Conservation (phyloP, 37 sponge, comb jelly and placozoan species). For the Geodia barretti region DNA sequence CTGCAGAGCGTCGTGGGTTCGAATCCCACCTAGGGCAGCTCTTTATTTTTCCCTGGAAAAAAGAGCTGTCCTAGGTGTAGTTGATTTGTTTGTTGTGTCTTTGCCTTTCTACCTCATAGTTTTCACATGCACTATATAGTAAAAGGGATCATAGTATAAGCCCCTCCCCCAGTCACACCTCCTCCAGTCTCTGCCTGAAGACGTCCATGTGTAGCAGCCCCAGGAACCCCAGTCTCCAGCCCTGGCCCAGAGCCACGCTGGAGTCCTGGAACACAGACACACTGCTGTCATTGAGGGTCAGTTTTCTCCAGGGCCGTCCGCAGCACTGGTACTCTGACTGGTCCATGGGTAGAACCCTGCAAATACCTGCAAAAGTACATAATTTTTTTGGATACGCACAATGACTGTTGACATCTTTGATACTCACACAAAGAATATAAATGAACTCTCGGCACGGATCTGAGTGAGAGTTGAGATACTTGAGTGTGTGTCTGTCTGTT, state of each 20-base stretch:
- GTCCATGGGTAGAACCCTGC: slow-evolving; percentile 90
- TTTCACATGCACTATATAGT: not conserved
- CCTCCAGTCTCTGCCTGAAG: slow-evolving; percentile 92
- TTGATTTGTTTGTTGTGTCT: too few relatives aligned
- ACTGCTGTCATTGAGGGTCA: slow-evolving; percentile 91
- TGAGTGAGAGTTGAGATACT: too few relatives aligned
- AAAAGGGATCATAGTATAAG: not conserved
- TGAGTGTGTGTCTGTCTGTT: too few relatives aligned
- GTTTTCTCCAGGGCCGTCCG: slow-evolving; percentile 72
- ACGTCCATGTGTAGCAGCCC: slow-evolving; percentile 96
- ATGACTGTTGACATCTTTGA: too few relatives aligned
- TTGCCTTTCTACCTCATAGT: too few relatives aligned
- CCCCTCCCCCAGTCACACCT: slow-evolving; percentile 34
- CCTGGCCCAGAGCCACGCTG: slow-evolving; percentile 89
- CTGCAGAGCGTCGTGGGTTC: too few relatives aligned
- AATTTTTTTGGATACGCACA: too few relatives aligned
- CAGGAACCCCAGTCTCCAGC: slow-evolving; percentile 94
- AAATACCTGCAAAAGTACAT: slow-evolving; percentile 77
- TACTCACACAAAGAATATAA: too few relatives aligned
- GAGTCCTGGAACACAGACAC: slow-evolving; percentile 49
- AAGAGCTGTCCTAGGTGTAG: too few relatives aligned
- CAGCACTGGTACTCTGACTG: slow-evolving; percentile 58
- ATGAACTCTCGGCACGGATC: too few relatives aligned
- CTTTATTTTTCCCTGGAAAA: too few relatives aligned
- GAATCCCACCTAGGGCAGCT: too few relatives aligned